Conservation (phyloP, 2,888 invertebrate species). For the Chironomus tentans region DNA sequence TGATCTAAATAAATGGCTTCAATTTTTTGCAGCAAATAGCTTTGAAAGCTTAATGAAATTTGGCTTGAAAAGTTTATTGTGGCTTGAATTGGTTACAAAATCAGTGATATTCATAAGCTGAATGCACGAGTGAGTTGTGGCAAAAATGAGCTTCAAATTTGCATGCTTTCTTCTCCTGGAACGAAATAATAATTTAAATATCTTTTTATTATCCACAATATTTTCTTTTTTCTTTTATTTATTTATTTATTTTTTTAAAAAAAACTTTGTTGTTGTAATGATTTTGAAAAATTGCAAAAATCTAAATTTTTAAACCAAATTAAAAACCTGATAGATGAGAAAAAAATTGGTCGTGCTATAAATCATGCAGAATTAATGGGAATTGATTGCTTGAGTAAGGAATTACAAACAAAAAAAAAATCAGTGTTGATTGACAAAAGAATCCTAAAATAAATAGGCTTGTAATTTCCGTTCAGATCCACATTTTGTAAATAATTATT, state of each 20-base stretch:
- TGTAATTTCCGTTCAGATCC: too few relatives aligned
- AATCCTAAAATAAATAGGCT: background rate
- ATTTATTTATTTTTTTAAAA: too few relatives aligned
- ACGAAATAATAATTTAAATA: background rate
- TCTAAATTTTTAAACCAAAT: background rate
- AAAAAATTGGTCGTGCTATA: conserved; percentile 7
- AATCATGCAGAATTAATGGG: conserved; percentile 24
- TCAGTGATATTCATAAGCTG: background rate
- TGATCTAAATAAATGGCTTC: too few relatives aligned
- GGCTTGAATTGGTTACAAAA: background rate
- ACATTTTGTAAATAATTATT: too few relatives aligned
- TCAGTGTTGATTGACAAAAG: background rate
- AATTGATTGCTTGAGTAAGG: conserved; percentile 23
- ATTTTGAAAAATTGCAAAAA: background rate
- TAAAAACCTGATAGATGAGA: background rate
- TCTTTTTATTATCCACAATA: background rate
- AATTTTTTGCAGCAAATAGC: too few relatives aligned
- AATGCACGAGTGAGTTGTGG: background rate
- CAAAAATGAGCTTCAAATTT: background rate
- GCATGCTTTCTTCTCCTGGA: background rate
- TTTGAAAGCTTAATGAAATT: too few relatives aligned
- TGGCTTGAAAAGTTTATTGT: too few relatives aligned
- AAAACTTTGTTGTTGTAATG: background rate
- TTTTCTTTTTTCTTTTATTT: background rate
- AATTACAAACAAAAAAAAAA: background rate